Evolutionary conservation across 1,140 invertebrate species (phyloP), one percentile per base, ranked within the genome.

Genomic region (Drosophila ogumai): DNA sequence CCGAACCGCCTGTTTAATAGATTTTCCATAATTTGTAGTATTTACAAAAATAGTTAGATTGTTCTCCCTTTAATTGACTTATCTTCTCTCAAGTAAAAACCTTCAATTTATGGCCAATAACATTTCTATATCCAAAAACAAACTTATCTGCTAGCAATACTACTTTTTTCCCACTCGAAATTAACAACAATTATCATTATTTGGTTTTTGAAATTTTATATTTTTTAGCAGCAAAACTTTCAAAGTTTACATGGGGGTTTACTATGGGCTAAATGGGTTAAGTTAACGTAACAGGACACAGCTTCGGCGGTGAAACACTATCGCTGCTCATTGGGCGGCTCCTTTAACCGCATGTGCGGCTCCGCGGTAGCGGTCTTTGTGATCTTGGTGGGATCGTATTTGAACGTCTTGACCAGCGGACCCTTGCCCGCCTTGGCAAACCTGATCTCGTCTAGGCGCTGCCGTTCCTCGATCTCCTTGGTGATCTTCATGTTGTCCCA

Each of bases 361-460:
- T 75, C 36, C 28, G 22, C 22, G 32, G 34, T 31, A 6, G 3
- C 17, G 78, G 85, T 87, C 36, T 47, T 81, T 43, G 91, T 75
- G 5, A 40, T 19, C 90, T 95, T 95, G 46, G 96, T 98, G 25
- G 98, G 98, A 93, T 99, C 96, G 91, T 95, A 96, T 92, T 96
- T 96, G 87, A 95, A 99, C 0, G 98, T 99, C 93, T 97, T 98
- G 22, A 95, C 93, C 46, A 98, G 79, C 0, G 98, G 96, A 3
- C 96, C 97, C 91, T 95, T 95, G 34, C 97, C 98, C 10, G 98
- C 97, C 92, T 95, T 94, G 71, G 95, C 94, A 90, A 99, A 99
- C 52, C 95, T 94, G 55, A 96, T 94, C 78, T 96, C 94, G 92
- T 99, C 97, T 50, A 96, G 92, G 71, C 95, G 93, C 79, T 96